Evolutionary conservation across 2,113 vertebrate species (phyloP).

Genomic region (Dipodomys stephensi): DNA sequence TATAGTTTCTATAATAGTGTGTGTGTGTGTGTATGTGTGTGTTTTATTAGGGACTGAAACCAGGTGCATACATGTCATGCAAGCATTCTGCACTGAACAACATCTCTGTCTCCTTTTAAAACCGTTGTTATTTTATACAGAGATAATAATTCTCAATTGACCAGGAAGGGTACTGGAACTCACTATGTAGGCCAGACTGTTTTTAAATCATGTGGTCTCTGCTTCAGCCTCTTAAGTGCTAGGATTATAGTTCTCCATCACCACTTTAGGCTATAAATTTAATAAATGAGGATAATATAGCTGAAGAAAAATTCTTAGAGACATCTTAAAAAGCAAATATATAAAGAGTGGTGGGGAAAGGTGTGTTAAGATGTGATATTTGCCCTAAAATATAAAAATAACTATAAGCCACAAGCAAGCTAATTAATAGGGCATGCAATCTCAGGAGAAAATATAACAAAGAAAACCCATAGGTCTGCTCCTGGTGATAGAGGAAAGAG

Average conservation of each 20-base stretch:
- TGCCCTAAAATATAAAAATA: not conserved
- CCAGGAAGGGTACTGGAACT: not conserved
- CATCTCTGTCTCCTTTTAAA: not conserved
- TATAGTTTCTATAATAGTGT: not conserved
- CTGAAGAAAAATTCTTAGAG: not conserved
- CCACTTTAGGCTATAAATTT: not conserved
- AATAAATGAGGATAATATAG: not conserved
- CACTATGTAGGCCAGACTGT: not conserved
- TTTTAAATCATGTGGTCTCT: not conserved
- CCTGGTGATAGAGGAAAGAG: not conserved
- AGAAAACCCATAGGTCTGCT: not conserved
- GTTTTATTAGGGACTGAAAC: not conserved
- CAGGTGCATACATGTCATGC: not conserved
- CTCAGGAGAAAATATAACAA: not conserved
- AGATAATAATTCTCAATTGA: not conserved
- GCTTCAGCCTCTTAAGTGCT: too few species aligned
- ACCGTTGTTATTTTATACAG: not conserved
- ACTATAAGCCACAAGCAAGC: not conserved
- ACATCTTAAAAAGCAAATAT: not conserved
- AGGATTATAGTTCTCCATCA: not conserved
- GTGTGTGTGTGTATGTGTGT: not conserved
- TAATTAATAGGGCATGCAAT: not conserved
- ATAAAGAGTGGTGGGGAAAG: not conserved
- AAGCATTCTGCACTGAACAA: not conserved
- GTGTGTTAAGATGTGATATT: not conserved